Percentiles rank a stretch among this genome's conserved stretches.
Conservation (phyloP, 2,797 vertebrate genomes). For the Astyanax mexicanus region DNA sequence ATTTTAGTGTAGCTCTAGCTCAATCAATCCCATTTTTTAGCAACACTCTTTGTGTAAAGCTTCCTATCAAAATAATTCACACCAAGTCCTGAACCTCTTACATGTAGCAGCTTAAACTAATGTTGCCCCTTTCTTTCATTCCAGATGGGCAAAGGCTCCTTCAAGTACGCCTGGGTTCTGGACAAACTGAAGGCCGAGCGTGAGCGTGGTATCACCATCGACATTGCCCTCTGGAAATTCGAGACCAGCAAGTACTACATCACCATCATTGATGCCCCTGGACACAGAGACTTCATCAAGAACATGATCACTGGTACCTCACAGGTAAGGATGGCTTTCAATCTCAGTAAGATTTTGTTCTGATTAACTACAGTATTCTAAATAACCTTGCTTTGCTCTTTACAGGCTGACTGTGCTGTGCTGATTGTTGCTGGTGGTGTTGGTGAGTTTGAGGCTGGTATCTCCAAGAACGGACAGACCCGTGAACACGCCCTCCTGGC, state of each 20-base stretch:
- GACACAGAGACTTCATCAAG: constrained; percentile 75
- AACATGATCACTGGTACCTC: constrained; percentile 77
- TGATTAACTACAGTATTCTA: no score
- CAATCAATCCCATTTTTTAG: no score
- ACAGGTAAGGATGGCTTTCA: constrained; percentile 54
- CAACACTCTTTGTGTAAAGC: no score
- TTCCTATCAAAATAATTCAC: no score
- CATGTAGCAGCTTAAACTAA: no score
- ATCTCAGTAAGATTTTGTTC: no score
- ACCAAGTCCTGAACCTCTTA: not conserved
- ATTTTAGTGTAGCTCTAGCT: no score
- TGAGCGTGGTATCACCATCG: constrained; percentile 71
- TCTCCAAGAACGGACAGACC: constrained; percentile 84
- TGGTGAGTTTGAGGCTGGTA: constrained; percentile 83
- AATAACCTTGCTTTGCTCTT: not conserved
- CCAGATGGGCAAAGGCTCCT: constrained; percentile 76
- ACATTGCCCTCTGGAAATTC: constrained; percentile 76
- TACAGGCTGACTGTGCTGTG: constrained; percentile 82
- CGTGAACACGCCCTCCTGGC: constrained; percentile 83
- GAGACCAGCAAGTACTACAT: constrained; percentile 69
- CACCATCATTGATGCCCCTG: constrained; percentile 72
- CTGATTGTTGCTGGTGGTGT: constrained; percentile 82
- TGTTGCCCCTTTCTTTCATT: not conserved
- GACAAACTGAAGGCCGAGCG: constrained; percentile 72
- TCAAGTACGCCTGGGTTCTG: constrained; percentile 73